Percentiles rank a stretch among this genome's conserved stretches.
Evolutionary conservation across 2,113 vertebrate species (phyloP).

Genomic region (Noctilio leporinus): DNA sequence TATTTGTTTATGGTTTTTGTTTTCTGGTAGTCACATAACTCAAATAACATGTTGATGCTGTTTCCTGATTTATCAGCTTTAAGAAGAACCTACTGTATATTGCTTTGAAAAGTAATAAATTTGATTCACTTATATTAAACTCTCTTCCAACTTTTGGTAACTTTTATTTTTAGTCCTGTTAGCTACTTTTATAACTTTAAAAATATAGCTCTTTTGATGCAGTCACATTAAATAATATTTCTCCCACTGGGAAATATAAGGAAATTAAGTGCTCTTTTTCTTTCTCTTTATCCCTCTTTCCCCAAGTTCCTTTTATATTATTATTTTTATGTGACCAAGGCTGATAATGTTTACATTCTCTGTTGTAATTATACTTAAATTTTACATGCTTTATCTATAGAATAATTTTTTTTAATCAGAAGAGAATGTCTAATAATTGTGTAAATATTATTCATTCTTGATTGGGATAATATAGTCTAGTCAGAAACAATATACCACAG

Average conservation of each 20-base stretch:
- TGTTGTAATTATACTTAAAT: constrained; percentile 4
- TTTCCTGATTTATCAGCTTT: not conserved
- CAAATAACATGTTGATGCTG: not conserved
- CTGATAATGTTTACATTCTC: not conserved
- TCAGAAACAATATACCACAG: not conserved
- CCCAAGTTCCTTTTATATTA: not conserved
- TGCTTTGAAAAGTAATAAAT: not conserved
- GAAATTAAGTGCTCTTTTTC: not conserved
- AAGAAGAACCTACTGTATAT: not conserved
- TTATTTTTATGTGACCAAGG: not conserved
- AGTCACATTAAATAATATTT: not conserved
- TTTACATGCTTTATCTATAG: not conserved
- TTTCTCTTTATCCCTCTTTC: not conserved
- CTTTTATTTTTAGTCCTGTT: not conserved
- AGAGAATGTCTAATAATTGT: not conserved
- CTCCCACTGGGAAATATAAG: not conserved
- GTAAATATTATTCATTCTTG: not conserved
- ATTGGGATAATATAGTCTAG: not conserved
- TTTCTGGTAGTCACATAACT: not conserved
- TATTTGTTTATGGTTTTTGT: not conserved
- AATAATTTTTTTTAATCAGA: not conserved
- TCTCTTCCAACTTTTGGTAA: not conserved
- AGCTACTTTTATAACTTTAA: not conserved
- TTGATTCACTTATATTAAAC: not conserved
- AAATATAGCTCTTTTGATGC: not conserved